These are phyloP conservation scores for Dysdera silvatica DNA, from an alignment of 1,140 invertebrate genomes.

Conservation along the genomic window DNA sequence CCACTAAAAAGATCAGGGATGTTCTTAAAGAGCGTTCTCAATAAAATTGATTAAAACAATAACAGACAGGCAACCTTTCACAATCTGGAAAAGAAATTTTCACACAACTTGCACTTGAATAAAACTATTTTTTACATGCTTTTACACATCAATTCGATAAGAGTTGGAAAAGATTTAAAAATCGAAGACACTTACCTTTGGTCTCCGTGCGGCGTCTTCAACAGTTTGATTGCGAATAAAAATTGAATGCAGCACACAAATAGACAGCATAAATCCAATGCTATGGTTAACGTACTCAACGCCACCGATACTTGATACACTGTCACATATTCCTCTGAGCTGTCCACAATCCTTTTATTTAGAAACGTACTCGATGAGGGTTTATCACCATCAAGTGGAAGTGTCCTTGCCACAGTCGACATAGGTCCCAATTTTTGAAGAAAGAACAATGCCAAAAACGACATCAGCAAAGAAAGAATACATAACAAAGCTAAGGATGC, in stretches of 20 bases:
- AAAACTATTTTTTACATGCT: not conserved
- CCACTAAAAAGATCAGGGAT: no score
- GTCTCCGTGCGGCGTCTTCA: conserved; percentile 61
- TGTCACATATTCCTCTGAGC: conserved; percentile 68
- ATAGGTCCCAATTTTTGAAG: conserved; percentile 71
- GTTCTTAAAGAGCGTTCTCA: no score
- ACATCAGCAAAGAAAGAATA: conserved; percentile 69
- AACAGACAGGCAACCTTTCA: not conserved
- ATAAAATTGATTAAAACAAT: no score
- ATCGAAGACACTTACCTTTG: conserved; percentile 44
- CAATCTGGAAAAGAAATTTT: not conserved
- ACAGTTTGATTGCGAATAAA: conserved; percentile 82
- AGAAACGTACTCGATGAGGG: not conserved
- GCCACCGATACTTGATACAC: conserved; percentile 85
- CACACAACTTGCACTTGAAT: not conserved
- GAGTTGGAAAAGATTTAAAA: not conserved
- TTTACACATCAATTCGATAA: not conserved
- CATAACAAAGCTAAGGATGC: conserved; percentile 76
- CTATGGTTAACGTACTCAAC: conserved; percentile 74
- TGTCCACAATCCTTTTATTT: conserved; percentile 46
- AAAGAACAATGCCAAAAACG: conserved; percentile 72
- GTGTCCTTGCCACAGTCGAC: conserved; percentile 38
- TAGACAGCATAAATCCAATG: conserved; percentile 78
- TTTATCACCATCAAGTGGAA: not conserved
- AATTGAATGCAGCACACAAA: conserved; percentile 90